phyloP scores from a whole-genome alignment of 2,888 invertebrate genomes.

The Iphiclides podalirius region DNA sequence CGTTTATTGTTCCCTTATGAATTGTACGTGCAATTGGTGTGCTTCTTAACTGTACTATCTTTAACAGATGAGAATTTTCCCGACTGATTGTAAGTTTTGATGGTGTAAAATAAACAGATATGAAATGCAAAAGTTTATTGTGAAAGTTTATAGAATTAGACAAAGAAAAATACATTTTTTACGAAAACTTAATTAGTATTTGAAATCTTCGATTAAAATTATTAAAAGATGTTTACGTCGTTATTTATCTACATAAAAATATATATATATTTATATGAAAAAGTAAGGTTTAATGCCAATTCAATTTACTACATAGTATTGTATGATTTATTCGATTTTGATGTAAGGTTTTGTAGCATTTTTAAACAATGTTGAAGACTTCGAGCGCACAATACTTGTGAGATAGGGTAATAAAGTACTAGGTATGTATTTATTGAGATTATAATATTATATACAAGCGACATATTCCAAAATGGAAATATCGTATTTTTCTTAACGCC shows the following conservation, averaged over 20 bases:
- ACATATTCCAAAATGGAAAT: constrained; percentile 9
- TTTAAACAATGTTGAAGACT: constrained; percentile 58
- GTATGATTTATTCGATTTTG: constrained; percentile 35
- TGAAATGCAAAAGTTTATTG: constrained; percentile 10
- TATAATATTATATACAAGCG: constrained; percentile 37
- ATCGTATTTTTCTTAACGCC: constrained; percentile 21
- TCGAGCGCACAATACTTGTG: constrained; percentile 76
- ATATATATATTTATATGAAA: constrained; percentile 12
- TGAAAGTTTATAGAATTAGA: constrained; percentile 6
- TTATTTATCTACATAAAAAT: constrained; percentile 14
- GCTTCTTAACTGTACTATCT: constrained; percentile 18
- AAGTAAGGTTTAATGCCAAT: background rate
- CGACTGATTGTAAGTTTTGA: constrained; percentile 45
- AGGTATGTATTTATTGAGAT: constrained; percentile 55
- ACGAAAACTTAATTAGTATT: constrained; percentile 6
- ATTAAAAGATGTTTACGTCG: background rate
- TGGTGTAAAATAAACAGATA: constrained; percentile 29
- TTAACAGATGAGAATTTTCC: constrained; percentile 37
- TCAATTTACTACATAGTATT: constrained; percentile 13
- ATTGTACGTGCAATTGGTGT: constrained; percentile 16
- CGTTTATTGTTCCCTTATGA: constrained; percentile 20
- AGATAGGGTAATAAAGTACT: constrained; percentile 59
- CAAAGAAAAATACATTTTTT: constrained; percentile 3
- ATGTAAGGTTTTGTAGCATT: constrained; percentile 47
- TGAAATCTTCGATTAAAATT: constrained; percentile 7